These are phyloP conservation scores for Antrozous pallidus DNA, from an alignment of 2,797 vertebrate genomes.

Conservation along the genomic window DNA sequence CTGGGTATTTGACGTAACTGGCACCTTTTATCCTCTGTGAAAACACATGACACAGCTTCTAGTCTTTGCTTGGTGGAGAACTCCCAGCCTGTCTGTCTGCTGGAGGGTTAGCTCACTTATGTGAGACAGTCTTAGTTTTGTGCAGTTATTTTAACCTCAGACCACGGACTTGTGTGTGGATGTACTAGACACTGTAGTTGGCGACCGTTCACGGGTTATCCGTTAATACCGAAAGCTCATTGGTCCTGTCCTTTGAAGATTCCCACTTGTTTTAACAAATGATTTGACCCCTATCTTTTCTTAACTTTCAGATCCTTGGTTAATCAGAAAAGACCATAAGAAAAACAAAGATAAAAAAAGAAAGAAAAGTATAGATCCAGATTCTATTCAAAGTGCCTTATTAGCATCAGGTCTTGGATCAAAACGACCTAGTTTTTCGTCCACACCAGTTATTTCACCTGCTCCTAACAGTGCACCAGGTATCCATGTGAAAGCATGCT, in stretches of 20 bases:
- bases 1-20: neutral
- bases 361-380: conserved; percentile 95
- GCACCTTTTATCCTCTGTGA: neutral
- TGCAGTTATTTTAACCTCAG: neutral
- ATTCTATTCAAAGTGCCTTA: conserved; percentile 99
- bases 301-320: conserved; percentile 91
- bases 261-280: neutral
- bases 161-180: neutral
- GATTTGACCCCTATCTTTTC: neutral
- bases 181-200: neutral
- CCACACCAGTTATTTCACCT: conserved; percentile 84
- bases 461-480: conserved; percentile 82
- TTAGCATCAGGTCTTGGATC: conserved; percentile 97
- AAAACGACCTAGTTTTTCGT: conserved; percentile 92
- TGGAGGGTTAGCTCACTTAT: neutral
- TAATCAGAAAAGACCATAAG: conserved; percentile 98
- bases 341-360: conserved; percentile 95
- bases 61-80: neutral
- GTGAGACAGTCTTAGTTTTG: neutral
- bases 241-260: neutral
- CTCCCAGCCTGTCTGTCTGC: neutral
- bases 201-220: neutral
- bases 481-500: conserved; percentile 40
- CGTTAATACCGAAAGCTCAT: neutral
- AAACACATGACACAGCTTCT: neutral